A percentile compares a stretch with the other conserved stretches of the same genome.
phyloP scores from a whole-genome alignment of 2,113 vertebrate species.

The Macquaria ambigua region DNA sequence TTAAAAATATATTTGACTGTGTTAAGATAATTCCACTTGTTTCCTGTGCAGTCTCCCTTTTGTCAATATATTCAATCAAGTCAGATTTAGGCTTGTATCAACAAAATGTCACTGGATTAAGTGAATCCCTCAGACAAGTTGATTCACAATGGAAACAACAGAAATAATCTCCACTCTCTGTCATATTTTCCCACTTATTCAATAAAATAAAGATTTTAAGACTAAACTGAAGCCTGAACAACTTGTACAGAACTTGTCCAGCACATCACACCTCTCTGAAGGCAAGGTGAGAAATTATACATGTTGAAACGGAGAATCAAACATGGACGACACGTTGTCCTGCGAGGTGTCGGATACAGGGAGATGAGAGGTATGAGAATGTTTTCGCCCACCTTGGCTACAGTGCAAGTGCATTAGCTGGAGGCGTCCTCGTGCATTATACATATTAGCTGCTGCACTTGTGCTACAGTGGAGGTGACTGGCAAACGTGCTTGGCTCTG shows the following conservation, averaged over 20 bases:
- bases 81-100: background rate
- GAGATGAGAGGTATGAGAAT: conserved; percentile 39
- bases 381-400: conserved; percentile 11
- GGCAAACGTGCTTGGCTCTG: background rate
- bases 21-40: background rate
- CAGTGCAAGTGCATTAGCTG: conserved; percentile 64
- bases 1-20: background rate
- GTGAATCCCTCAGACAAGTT: conserved; percentile 5
- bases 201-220: conserved; percentile 10
- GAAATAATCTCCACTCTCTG: background rate
- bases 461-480: conserved; percentile 23
- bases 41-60: background rate
- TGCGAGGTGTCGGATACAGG: conserved; percentile 23
- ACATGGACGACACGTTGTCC: conserved; percentile 35
- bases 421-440: conserved; percentile 57
- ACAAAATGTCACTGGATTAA: conserved; percentile 42
- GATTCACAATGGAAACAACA: conserved; percentile 11
- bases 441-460: conserved; percentile 54
- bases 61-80: conserved; percentile 7
- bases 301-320: background rate
- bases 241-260: background rate
- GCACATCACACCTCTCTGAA: conserved; percentile 1
- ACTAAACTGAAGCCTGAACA: background rate
- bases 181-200: background rate
- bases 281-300: conserved; percentile 39